Evolutionary conservation across 2,797 vertebrate species (phyloP).

Genomic region (Myoxocephalus aenaeus): DNA sequence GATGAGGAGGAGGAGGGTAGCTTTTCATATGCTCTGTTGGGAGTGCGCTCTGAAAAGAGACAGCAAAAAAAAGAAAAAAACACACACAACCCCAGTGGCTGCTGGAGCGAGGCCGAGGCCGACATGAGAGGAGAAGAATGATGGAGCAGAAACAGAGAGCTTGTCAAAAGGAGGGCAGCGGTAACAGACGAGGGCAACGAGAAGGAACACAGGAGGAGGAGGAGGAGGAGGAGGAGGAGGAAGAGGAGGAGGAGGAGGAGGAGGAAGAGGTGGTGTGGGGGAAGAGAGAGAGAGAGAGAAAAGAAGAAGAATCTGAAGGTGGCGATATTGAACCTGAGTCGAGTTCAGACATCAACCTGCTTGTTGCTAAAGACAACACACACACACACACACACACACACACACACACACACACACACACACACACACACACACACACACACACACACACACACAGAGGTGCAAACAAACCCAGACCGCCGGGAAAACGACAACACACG

Average conservation of each 20-base stretch:
- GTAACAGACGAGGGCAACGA: slow-evolving; percentile 70
- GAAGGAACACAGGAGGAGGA: slow-evolving; percentile 38
- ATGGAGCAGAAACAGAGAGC: slow-evolving; percentile 77
- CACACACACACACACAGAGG: slow-evolving; percentile 30
- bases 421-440: slow-evolving; percentile 36
- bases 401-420: slow-evolving; percentile 20
- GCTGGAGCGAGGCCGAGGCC: slow-evolving; percentile 66
- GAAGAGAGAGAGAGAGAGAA: neutral
- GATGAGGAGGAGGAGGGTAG: neutral
- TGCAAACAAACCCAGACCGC: slow-evolving; percentile 22
- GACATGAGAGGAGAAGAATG: slow-evolving; percentile 71
- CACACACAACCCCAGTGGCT: slow-evolving; percentile 25
- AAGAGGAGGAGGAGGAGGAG: neutral
- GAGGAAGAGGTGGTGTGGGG: slow-evolving; percentile 10
- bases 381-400: neutral
- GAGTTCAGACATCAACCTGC: slow-evolving; percentile 38
- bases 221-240: neutral
- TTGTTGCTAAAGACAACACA: slow-evolving; percentile 33
- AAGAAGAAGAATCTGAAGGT: slow-evolving; percentile 45
- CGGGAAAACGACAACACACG: slow-evolving; percentile 12
- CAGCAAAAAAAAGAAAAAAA: slow-evolving; percentile 1
- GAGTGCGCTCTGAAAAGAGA: slow-evolving; percentile 54
- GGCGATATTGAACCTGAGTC: slow-evolving; percentile 56
- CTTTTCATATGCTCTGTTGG: slow-evolving; percentile 71
- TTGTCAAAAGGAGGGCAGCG: slow-evolving; percentile 75